Evolutionary conservation across 2,888 invertebrate genomes (phyloP), one percentile per base, ranked within the genome.

Genomic region (Alloplasta piceator): DNA sequence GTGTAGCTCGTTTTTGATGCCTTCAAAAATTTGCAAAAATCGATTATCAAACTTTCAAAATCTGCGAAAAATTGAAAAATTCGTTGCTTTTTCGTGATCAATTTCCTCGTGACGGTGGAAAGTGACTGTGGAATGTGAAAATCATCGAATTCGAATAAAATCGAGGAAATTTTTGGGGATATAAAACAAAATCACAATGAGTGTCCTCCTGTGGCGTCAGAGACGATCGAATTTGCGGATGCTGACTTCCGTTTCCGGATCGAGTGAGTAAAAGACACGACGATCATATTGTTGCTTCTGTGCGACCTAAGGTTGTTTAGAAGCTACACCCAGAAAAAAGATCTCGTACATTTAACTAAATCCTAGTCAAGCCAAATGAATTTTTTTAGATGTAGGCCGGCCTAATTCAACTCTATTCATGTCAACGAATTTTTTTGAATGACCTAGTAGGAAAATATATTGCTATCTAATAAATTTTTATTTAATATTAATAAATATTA

Each of bases 151-250:
- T 26, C 26, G 26, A 26, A 3, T 50, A 10, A 12, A 14, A 5
- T 43, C 43, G 43, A 26, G 12, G 9, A 16, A 26, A 39, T 14
- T 5, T 9, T 52, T 6, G 6, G 46, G 41, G 46, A 70, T 75
- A 75, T 67, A 61, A 39, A n/a, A 55, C 26, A n/a, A 48, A 43
- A 63, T 48, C 52, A 85, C 60, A 77, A 91, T 91, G 91, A 91
- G 90, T 71, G 87, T 91, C 39, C 74, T 91, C n/a, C 78, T 91
- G 80, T 90, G 91, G 91, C 87, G 90, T 55, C 91, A 89, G 76
- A 87, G 90, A 3, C 84, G 86, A 55, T 85, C 89, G n/a, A 86
- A 84, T 73, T 78, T 87, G 77, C 84, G 87, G 46, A 73, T 84
- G 60, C 80, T 84, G 60, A 79, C 83, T 26, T 72, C 86, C 66